A percentile compares a stretch with the other conserved stretches of the same genome.
These are phyloP conservation scores for Hydroisotoma schaefferi DNA, from an alignment of 2,888 invertebrate species.

Conservation along the genomic window DNA sequence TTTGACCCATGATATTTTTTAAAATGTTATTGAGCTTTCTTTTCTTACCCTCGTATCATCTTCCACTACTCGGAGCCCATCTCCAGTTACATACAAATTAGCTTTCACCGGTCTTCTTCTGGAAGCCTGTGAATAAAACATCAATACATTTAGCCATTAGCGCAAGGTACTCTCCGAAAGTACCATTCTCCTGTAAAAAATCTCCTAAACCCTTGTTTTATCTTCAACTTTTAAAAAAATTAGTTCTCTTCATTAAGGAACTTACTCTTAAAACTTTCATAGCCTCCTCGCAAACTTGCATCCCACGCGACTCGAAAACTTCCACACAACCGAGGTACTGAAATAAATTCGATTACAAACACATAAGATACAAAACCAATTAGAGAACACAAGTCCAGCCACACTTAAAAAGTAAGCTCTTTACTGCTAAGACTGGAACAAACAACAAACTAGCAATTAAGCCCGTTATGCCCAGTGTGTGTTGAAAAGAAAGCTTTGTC, in stretches of 20 bases:
- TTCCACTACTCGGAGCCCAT: constrained; percentile 95
- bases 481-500: no score
- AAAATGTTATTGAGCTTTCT: no score
- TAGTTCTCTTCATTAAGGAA: constrained; percentile 21
- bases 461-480: no score
- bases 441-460: no score
- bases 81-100: constrained; percentile 84
- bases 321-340: constrained; percentile 97
- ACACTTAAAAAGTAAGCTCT: no score
- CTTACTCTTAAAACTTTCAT: constrained; percentile 91
- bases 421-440: no score
- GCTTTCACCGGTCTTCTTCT: constrained; percentile 84
- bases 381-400: neutral
- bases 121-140: constrained; percentile 65
- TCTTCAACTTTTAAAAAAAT: no score
- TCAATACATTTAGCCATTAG: neutral
- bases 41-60: constrained; percentile 81
- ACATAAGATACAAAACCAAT: constrained; percentile 12
- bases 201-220: no score
- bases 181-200: no score
- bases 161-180: no score
- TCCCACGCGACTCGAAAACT: constrained; percentile 98
- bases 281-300: constrained; percentile 99
- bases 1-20: no score
- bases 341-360: constrained; percentile 48